Evolutionary conservation across 37 sponge, comb jelly and placozoan genomes (phyloP).

Genomic region (Tethya wilhelma): DNA sequence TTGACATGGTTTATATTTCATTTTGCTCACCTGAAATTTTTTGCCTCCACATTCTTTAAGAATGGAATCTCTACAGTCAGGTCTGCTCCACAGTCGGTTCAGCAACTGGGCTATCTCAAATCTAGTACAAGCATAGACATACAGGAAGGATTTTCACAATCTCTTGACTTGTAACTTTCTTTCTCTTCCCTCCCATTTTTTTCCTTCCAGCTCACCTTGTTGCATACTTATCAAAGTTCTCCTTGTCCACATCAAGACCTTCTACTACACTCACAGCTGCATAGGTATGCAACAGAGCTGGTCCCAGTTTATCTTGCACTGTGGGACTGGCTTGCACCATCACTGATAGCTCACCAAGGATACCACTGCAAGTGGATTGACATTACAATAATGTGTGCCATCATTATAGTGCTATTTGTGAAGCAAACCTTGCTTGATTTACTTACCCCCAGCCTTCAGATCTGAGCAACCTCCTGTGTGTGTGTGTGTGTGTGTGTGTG

Average conservation of each 20-base stretch:
- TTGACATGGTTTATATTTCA: not conserved
- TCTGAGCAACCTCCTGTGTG: conserved; percentile 31
- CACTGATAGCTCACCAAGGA: conserved; percentile 66
- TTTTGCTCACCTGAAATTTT: conserved; percentile 35
- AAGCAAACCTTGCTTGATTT: not conserved
- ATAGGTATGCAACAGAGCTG: conserved; percentile 84
- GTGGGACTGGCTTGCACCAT: conserved; percentile 81
- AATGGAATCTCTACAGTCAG: conserved; percentile 47
- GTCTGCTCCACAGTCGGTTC: conserved; percentile 65
- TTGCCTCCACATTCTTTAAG: conserved; percentile 20
- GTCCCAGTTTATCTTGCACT: conserved; percentile 75
- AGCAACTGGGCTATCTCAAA: conserved; percentile 70
- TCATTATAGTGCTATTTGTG: too few relatives aligned
- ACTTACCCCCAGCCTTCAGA: conserved; percentile 53
- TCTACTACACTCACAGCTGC: conserved; percentile 83
- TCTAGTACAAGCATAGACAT: not conserved
- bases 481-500: too few relatives aligned
- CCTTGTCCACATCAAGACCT: conserved; percentile 94
- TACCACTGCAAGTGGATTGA: conserved; percentile 34
- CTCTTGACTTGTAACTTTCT: too few relatives aligned
- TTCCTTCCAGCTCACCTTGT: conserved; percentile 44
- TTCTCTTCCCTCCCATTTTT: too few relatives aligned
- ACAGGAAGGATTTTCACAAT: too few relatives aligned
- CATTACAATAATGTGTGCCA: not conserved
- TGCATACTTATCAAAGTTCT: conserved; percentile 87